Percentiles rank a stretch among this genome's conserved stretches.
These are phyloP conservation scores for Tuta absoluta DNA, from an alignment of 2,888 invertebrate genomes.

Conservation along the genomic window DNA sequence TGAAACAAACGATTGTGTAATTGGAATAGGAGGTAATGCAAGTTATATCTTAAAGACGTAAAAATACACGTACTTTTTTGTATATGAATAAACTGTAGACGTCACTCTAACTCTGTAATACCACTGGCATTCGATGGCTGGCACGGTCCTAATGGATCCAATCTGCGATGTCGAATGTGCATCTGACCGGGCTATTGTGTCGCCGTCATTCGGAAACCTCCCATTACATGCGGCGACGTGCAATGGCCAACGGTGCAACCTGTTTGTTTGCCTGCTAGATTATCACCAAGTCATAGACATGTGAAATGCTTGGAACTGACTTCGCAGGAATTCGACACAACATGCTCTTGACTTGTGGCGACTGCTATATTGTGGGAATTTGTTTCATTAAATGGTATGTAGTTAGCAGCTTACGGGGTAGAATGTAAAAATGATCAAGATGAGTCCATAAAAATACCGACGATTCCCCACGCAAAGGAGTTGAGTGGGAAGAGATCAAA, in stretches of 20 bases:
- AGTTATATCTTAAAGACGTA: too few relatives aligned
- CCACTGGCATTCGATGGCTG: slow-evolving; percentile 27
- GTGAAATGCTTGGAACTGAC: background rate
- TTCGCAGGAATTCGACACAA: background rate
- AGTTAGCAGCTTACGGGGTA: slow-evolving; percentile 25
- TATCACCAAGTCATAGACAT: slow-evolving; percentile 3
- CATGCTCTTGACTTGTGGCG: background rate
- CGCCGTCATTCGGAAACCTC: slow-evolving; percentile 50
- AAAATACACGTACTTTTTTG: too few relatives aligned
- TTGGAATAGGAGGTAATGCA: too few relatives aligned
- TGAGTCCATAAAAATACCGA: slow-evolving; percentile 64
- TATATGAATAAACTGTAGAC: background rate
- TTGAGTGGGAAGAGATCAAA: slow-evolving; percentile 63
- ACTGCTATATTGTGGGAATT: background rate
- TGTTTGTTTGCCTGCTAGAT: slow-evolving; percentile 42
- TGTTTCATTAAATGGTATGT: slow-evolving; percentile 1
- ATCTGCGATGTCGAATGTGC: slow-evolving; percentile 49
- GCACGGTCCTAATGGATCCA: slow-evolving; percentile 43
- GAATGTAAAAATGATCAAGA: slow-evolving; percentile 55
- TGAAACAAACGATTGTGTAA: too few relatives aligned
- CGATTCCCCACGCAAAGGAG: slow-evolving; percentile 56
- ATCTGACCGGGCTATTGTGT: slow-evolving; percentile 47
- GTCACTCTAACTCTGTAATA: slow-evolving; percentile 30
- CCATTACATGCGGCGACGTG: slow-evolving; percentile 44
- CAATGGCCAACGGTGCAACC: slow-evolving; percentile 33